Evolutionary conservation across 2,113 vertebrate genomes (phyloP), one percentile per base, ranked within the genome.

Genomic region (Atractosteus spatula): DNA sequence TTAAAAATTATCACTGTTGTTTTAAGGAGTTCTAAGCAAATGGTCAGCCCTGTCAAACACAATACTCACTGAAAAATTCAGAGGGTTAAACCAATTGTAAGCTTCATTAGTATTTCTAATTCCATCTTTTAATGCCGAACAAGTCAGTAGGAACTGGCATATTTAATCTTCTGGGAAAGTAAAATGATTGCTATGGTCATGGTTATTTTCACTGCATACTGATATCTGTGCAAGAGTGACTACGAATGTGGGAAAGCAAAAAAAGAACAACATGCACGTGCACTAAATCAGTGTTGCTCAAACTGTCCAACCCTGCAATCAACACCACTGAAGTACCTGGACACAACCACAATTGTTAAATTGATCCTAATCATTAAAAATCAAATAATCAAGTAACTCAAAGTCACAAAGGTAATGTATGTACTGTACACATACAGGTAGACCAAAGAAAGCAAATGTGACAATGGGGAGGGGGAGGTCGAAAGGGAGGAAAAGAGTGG

Each of bases 91-190:
- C 59, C 54, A 56, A 63, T 41, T n/a, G 68, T 59, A 57, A 64
- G 68, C 73, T 75, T 75, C 68, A 70, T 75, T 75, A 75, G 68
- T 59, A 69, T 66, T 66, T 70, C 68, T 70, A 66, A 74, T 64
- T 64, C 68, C 67, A 74, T 74, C 62, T 75, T 62, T 68, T 65
- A 55, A 67, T 54, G 56, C 62, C n/a, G 69, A 75, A 69, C 54
- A 65, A 72, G 62, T 67, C 44, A 42, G 12, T 56, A 42, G 55
- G 62, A 66, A 67, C 51, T 66, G 68, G 55, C 55, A 41, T 75
- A 42, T 70, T 65, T 66, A 70, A 70, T 75, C 62, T 75, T 69
- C 62, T 41, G 55, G 68, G 74, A 66, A 59, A 66, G 54, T 42
- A 54, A 45, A 64, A 70, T 62, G 4, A 65, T 51, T 56, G 44